Conservation (phyloP, 2,113 vertebrate genomes). For the Lycocorax pyrrhopterus region DNA sequence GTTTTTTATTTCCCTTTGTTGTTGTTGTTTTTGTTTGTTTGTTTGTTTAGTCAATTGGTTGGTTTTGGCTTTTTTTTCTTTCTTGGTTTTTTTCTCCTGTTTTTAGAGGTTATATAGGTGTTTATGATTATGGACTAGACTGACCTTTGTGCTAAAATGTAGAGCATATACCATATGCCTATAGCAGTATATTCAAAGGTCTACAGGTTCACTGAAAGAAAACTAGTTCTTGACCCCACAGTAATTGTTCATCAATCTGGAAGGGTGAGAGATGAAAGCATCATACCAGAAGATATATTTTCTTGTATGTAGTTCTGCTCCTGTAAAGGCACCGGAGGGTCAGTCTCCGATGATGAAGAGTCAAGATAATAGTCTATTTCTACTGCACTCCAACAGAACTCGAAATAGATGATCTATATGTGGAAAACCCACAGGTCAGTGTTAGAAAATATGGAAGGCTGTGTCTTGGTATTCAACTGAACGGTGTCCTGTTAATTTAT, state of each 20-base stretch:
- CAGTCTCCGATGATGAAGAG: not conserved
- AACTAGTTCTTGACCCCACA: not conserved
- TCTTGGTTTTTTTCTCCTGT: not conserved
- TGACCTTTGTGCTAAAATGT: not conserved
- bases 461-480: not conserved
- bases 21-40: not conserved
- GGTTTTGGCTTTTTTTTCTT: not conserved
- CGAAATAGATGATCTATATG: not conserved
- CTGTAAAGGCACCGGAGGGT: not conserved
- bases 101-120: not conserved
- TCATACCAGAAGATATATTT: not conserved
- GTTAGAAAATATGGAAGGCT: not conserved
- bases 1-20: not conserved
- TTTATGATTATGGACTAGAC: not conserved
- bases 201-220: not conserved
- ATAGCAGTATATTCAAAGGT: not conserved
- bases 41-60: not conserved
- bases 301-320: not conserved
- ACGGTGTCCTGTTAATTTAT: not conserved
- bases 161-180: no score
- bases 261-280: not conserved
- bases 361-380: not conserved
- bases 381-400: not conserved
- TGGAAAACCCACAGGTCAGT: not conserved
- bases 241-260: not conserved